Conservation (phyloP, 2,113 vertebrate genomes). For the Cynoglossus semilaevis region DNA sequence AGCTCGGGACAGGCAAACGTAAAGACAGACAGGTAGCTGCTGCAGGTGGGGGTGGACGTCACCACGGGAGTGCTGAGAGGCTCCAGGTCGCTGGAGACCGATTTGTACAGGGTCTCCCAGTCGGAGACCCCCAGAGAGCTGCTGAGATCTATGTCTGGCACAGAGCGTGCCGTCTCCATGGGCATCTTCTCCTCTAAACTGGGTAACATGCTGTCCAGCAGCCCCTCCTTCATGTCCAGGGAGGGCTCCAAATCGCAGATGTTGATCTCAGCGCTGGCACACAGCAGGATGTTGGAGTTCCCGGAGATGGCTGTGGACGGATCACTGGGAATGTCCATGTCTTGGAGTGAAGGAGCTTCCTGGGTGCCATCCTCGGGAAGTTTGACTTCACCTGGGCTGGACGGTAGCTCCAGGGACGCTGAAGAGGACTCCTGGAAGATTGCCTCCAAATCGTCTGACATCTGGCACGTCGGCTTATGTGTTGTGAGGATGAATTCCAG, state of each 20-base stretch:
- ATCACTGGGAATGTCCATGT: conserved; percentile 74
- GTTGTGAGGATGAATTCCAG: conserved; percentile 91
- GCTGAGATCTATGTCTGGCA: conserved; percentile 94
- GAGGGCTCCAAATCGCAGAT: conserved; percentile 77
- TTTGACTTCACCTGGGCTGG: conserved; percentile 68
- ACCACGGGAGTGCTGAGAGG: conserved; percentile 94
- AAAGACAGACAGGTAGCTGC: conserved; percentile 92
- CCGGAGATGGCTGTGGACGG: conserved; percentile 78
- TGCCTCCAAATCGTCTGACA: conserved; percentile 84
- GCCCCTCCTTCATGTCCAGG: conserved; percentile 88
- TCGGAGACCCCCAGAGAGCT: conserved; percentile 91
- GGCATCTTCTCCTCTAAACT: conserved; percentile 74
- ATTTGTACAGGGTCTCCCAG: conserved; percentile 93
- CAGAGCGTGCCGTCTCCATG: conserved; percentile 88
- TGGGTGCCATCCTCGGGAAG: conserved; percentile 68
- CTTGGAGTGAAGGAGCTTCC: conserved; percentile 70
- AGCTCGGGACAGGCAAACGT: conserved; percentile 93
- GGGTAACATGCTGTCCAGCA: conserved; percentile 85
- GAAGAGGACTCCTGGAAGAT: conserved; percentile 82
- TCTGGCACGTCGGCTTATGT: conserved; percentile 90
- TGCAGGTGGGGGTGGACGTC: conserved; percentile 91
- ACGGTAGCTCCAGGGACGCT: conserved; percentile 76
- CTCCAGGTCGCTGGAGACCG: conserved; percentile 86
- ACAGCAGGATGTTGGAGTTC: conserved; percentile 79
- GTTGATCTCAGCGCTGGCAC: conserved; percentile 78